Conservation (phyloP, 2,888 invertebrate species). For the Zhengitettix transpicula region DNA sequence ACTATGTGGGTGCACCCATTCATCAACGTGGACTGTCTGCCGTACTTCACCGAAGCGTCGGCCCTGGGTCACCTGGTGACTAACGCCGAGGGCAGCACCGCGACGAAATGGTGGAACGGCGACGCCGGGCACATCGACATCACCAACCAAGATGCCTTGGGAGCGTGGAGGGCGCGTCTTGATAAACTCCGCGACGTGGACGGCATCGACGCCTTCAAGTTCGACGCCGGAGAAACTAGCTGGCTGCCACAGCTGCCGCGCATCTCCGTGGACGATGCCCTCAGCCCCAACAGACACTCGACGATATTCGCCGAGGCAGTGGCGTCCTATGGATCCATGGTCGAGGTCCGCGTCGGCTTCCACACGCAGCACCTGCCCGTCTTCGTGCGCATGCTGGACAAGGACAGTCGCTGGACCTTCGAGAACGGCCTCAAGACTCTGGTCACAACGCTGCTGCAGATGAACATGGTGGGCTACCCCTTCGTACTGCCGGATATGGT, state of each 20-base stretch:
- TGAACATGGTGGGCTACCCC: conserved; percentile 47
- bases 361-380: conserved; percentile 51
- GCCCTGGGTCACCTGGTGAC: conserved; percentile 37
- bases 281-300: neutral
- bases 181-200: conserved; percentile 34
- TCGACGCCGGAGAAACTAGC: conserved; percentile 63
- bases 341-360: conserved; percentile 56
- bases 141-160: conserved; percentile 45
- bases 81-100: conserved; percentile 20
- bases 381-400: conserved; percentile 64
- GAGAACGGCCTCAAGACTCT: conserved; percentile 46
- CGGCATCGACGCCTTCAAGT: conserved; percentile 59
- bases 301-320: conserved; percentile 35
- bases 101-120: conserved; percentile 33
- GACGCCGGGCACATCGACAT: conserved; percentile 50
- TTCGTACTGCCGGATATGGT: conserved; percentile 70
- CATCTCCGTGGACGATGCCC: conserved; percentile 28
- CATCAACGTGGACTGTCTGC: conserved; percentile 50
- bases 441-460: conserved; percentile 50
- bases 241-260: conserved; percentile 49
- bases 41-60: conserved; percentile 38
- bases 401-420: conserved; percentile 40
- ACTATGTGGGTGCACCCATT: conserved; percentile 80
- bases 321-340: conserved; percentile 40
- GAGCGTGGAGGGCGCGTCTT: conserved; percentile 23